A percentile compares a stretch with the other conserved stretches of the same genome.
phyloP scores from a whole-genome alignment of 92 coral and sea anemone species.

The Pocillopora meandrina region DNA sequence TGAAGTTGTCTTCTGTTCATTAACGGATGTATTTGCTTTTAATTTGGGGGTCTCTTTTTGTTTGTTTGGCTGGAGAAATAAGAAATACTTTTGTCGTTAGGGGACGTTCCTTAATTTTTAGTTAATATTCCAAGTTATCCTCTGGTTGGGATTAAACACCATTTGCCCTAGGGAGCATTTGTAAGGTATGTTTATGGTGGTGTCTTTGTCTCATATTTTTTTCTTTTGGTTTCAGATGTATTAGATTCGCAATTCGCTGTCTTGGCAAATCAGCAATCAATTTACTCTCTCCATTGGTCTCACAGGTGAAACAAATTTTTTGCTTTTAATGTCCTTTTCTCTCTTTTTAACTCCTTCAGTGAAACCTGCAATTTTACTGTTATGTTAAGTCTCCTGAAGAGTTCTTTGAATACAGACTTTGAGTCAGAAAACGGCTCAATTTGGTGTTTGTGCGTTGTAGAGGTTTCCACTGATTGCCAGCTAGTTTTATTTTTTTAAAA shows the following conservation, averaged over 20 bases:
- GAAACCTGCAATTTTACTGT: no score
- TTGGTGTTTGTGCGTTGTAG: no score
- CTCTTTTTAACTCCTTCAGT: neutral
- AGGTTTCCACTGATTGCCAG: no score
- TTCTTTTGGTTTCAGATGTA: slow-evolving; percentile 63
- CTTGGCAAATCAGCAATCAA: slow-evolving; percentile 87
- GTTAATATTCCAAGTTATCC: neutral
- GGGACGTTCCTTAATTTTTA: neutral
- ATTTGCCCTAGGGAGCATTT: neutral
- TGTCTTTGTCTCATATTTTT: neutral
- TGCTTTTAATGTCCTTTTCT: neutral
- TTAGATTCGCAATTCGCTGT: slow-evolving; percentile 95
- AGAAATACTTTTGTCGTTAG: neutral
- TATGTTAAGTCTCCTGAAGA: no score
- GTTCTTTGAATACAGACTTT: no score
- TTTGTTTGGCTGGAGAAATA: neutral
- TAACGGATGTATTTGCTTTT: no score
- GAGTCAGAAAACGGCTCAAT: no score
- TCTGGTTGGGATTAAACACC: neutral
- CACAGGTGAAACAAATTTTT: slow-evolving; percentile 61
- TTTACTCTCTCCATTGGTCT: slow-evolving; percentile 75
- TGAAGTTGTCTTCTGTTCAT: no score
- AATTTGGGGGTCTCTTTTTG: no score
- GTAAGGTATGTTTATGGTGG: neutral
- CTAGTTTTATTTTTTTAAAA: no score